Base-by-base conservation (phyloP, 2,113 vertebrate genomes). In the Lophochroa leadbeateri region DNA sequence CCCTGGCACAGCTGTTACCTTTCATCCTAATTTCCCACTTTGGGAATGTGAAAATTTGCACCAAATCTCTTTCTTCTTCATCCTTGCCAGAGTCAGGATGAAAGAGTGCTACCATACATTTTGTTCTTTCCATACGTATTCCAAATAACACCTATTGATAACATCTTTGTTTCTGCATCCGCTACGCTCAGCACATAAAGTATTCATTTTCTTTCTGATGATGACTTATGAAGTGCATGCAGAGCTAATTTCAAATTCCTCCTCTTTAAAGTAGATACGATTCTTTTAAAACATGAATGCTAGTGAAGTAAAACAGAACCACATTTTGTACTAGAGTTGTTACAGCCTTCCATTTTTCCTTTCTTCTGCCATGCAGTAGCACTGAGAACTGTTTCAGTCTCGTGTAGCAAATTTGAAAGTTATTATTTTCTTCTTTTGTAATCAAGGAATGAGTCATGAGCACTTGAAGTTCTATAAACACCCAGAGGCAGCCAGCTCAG, bases 391-490 rank as follows among this genome's bases (percentile, higher is more conserved):
- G 17, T 33, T 83, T 75, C 47, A 35, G 41, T 53, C 63, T 90
- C 15, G 25, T 8, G 65, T 43, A 35, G 44, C 39, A 86, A 92
- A 89, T 81, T 64, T 87, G 47, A 89, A 92, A 90, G 44, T 27
- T 50, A 15, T 28, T 72, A 3, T 28, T 47, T 50, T 52, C 33
- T 55, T 58, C 33, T 79, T 79, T 72, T n/a, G 17, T 49, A 82
- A 85, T 87, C 57, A 64, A 24, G 24, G 74, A 94, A 83, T 80
- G 75, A 92, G 78, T 91, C 81, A 88, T 2, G 41, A 71, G 68
- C 35, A 80, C 50, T 91, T 88, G 70, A 89, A 87, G 28, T 89
- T 91, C 65, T 57, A 49, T 58, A 95, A 96, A 95, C 90, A 81
- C 90, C 86, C 67, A 67, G 64, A 92, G 79, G 75, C 76, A 82